phyloP scores from a whole-genome alignment of 2,113 vertebrate species.

The Rutilus rutilus region DNA sequence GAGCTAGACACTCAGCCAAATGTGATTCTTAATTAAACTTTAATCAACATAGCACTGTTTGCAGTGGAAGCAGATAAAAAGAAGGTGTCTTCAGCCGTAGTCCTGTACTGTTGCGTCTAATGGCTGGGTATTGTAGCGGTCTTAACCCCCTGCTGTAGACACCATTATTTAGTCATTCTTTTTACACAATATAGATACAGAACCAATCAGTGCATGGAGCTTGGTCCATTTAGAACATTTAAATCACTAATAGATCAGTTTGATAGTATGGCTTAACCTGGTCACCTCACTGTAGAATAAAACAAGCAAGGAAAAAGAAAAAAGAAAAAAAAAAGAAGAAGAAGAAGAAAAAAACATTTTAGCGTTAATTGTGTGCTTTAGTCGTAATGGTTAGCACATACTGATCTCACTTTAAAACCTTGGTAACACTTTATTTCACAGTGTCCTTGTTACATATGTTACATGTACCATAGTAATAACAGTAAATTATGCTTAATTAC shows the following conservation, averaged over 20 bases:
- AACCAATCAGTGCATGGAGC: neutral
- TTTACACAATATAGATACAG: slow-evolving; percentile 2
- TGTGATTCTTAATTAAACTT: slow-evolving; percentile 99
- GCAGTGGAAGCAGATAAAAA: slow-evolving; percentile 83
- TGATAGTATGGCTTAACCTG: neutral
- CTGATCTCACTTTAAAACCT: neutral
- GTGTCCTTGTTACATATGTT: no score
- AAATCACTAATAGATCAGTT: neutral
- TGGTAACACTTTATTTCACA: neutral
- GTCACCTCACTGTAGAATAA: neutral
- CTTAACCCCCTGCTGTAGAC: slow-evolving; percentile 68
- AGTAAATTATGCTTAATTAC: no score
- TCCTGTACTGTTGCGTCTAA: slow-evolving; percentile 68
- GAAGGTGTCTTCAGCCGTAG: slow-evolving; percentile 73
- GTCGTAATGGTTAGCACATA: no score
- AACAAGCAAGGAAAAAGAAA: no score
- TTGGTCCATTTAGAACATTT: neutral
- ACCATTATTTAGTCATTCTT: slow-evolving; percentile 60
- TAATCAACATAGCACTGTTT: slow-evolving; percentile 98
- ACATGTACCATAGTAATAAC: no score
- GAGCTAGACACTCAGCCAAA: slow-evolving; percentile 99
- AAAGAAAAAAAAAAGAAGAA: no score
- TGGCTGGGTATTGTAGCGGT: slow-evolving; percentile 73
- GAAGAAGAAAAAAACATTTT: no score
- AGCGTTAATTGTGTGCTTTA: no score